Percentiles rank a stretch among this genome's conserved stretches.
Conservation (phyloP, 2,113 vertebrate genomes). For the Bettongia penicillata region DNA sequence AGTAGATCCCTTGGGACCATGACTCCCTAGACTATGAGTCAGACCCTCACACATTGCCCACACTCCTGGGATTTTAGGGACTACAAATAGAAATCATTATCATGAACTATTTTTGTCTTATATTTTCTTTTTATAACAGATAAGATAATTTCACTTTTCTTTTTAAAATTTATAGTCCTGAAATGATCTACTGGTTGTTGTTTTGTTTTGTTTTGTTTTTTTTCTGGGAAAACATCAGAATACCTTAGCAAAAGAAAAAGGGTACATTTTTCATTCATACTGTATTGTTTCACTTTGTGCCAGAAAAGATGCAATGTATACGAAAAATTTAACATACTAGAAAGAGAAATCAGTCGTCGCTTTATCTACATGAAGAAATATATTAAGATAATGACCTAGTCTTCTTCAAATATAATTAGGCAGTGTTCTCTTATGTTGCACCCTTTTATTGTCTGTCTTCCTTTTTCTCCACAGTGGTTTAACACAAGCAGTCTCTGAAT, state of each 20-base stretch:
- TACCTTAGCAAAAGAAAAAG: fast-evolving
- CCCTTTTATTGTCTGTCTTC: background rate
- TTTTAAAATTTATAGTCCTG: background rate
- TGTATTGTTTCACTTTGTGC: background rate
- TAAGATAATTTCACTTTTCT: background rate
- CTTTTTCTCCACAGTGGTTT: background rate
- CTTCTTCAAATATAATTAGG: background rate
- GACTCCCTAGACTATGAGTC: background rate
- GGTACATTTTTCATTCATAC: background rate
- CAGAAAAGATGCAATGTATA: constrained; percentile 18
- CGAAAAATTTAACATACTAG: background rate
- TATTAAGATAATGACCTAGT: background rate
- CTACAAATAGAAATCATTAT: background rate
- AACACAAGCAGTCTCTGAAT: background rate
- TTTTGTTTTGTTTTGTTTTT: background rate
- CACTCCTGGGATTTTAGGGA: background rate
- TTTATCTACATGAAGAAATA: background rate
- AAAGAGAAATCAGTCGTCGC: constrained; percentile 7
- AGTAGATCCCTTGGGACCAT: background rate
- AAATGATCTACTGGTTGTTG: background rate
- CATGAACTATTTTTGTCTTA: background rate
- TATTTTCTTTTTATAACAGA: background rate
- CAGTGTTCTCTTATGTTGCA: background rate
- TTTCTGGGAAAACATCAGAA: background rate
- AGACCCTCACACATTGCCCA: background rate